Evolutionary conservation across 1,140 invertebrate species (phyloP).

Genomic region (Magallana angulata): DNA sequence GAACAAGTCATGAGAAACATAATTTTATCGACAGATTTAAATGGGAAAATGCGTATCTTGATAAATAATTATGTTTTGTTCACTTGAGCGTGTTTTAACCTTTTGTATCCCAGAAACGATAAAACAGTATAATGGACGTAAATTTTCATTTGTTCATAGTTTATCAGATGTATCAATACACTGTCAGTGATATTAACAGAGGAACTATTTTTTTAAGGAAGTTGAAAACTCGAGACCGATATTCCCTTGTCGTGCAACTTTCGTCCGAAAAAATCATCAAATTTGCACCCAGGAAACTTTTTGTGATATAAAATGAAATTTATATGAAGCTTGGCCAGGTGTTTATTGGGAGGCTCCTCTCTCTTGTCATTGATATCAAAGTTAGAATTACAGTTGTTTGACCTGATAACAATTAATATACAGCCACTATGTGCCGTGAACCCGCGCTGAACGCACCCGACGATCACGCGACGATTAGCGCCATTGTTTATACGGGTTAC

Average conservation of each 20-base stretch:
- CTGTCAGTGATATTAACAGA: no score
- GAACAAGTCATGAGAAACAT: no score
- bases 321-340: slow-evolving; percentile 28
- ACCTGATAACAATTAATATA: slow-evolving; percentile 43
- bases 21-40: no score
- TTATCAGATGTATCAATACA: neutral
- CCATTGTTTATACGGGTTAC: slow-evolving; percentile 28
- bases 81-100: no score
- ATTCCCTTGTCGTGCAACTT: slow-evolving; percentile 15
- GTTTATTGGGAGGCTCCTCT: slow-evolving; percentile 19
- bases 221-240: neutral
- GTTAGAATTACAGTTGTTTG: slow-evolving; percentile 40
- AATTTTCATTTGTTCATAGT: no score
- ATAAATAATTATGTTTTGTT: no score
- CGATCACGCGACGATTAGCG: neutral
- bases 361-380: slow-evolving; percentile 41
- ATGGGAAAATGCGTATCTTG: no score
- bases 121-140: no score
- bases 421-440: neutral
- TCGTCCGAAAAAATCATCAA: slow-evolving; percentile 31
- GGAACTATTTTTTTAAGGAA: neutral
- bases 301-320: slow-evolving; percentile 23
- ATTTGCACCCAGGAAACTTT: slow-evolving; percentile 8
- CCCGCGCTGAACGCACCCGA: slow-evolving; percentile 20
- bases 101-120: no score